Evolutionary conservation across 1,140 invertebrate species (phyloP), one percentile per base, ranked within the genome.

Genomic region (Zaprionus vittiger): DNA sequence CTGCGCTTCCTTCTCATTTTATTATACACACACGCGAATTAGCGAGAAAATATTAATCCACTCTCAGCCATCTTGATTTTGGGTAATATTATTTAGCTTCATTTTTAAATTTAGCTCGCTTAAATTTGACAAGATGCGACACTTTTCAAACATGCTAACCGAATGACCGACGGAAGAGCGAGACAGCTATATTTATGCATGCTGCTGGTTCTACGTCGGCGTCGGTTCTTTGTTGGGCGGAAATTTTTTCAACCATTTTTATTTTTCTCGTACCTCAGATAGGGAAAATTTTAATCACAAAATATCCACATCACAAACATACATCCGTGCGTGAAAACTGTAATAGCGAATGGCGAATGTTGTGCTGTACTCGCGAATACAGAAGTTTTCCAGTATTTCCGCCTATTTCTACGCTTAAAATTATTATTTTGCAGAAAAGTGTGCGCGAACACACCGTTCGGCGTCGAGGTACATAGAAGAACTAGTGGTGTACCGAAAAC

Each of bases 221-320:
- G 79, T 91, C 73, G 49, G 63, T 81, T 78, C 71, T 79, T 76
- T 84, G 73, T 80, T 60, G 66, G 70, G 65, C 76, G 24, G 77
- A 81, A 70, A 79, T 72, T 80, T 82, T 81, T 75, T 91, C 60
- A 67, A 59, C 67, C 59, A 69, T 79, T 62, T 79, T 76, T 77
- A 20, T 68, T 67, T 67, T 67, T 62, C 73, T 77, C 85, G 61
- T 90, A 92, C 91, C 91, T 92, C 91, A 92, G 91, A 92, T 85
- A 77, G 77, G 81, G 72, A 77, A 71, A 82, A 82, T 91, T 91
- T 91, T 90, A 92, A 92, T 92, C 91, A 92, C 91, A 81, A 92
- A 83, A 91, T 91, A 85, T 89, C 91, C 75, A 78, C 83, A 84
- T 83, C 72, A 79, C 68, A 73, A 49, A 55, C 63, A 65, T 73